These are phyloP conservation scores for Hirudinaria manillensis DNA, from an alignment of 2,888 invertebrate genomes.

Conservation along the genomic window DNA sequence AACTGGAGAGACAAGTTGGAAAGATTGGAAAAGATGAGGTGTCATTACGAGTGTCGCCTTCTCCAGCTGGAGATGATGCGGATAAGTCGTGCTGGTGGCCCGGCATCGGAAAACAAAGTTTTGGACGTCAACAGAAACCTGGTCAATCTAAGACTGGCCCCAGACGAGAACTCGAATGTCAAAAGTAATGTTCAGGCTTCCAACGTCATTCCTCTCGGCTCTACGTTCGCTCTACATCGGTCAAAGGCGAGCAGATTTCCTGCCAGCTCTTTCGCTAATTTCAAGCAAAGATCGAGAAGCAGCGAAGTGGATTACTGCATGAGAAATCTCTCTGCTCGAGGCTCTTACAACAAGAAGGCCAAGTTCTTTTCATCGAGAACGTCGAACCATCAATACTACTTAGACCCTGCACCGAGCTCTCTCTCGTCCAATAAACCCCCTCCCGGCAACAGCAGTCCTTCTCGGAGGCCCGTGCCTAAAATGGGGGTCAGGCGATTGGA, in stretches of 20 bases:
- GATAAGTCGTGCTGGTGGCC: not conserved
- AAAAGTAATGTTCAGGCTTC: not conserved
- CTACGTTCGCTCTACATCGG: not conserved
- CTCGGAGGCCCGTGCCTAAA: not conserved
- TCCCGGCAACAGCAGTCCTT: not conserved
- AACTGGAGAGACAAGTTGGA: constrained; percentile 17
- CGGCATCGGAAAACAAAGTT: not conserved
- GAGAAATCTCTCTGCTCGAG: not conserved
- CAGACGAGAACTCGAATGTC: constrained; percentile 11
- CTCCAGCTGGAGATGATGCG: constrained; percentile 5
- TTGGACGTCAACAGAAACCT: constrained; percentile 5
- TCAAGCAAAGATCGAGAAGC: constrained; percentile 3
- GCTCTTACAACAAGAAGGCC: not conserved
- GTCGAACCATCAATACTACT: not conserved
- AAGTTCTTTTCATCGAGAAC: not conserved
- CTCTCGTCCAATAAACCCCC: not conserved
- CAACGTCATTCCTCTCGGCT: not conserved
- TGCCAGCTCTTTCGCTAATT: not conserved
- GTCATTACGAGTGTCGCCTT: constrained; percentile 10
- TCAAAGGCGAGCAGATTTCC: not conserved
- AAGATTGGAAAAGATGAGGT: constrained; percentile 8
- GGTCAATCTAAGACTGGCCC: not conserved
- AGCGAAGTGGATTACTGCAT: constrained; percentile 4
- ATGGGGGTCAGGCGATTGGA: constrained; percentile 1
- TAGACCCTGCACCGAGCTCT: not conserved